Base-by-base conservation (phyloP, 2,888 invertebrate species). In the Limenitis camilla region DNA sequence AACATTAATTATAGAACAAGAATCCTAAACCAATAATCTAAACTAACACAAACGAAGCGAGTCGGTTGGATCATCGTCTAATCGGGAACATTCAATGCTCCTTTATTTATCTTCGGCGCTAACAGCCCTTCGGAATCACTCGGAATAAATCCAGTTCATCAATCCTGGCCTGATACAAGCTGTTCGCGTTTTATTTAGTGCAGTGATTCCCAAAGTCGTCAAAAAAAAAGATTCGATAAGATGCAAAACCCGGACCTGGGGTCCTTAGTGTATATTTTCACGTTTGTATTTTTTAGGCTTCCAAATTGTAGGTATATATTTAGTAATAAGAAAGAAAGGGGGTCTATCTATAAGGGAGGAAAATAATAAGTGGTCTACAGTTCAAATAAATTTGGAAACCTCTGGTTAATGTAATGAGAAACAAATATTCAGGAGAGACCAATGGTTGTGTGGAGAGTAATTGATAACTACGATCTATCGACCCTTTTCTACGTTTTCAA, bases 331-430 rank as follows among this genome's bases (percentile, higher is more conserved):
- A n/a, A n/a, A n/a, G n/a, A n/a, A n/a, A n/a, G n/a, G n/a, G n/a
- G n/a, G n/a, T n/a, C n/a, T n/a, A n/a, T n/a, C n/a, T n/a, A n/a
- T n/a, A n/a, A n/a, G n/a, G n/a, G n/a, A n/a, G n/a, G n/a, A n/a
- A n/a, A n/a, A n/a, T n/a, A n/a, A n/a, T n/a, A n/a, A n/a, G n/a
- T n/a, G n/a, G n/a, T n/a, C n/a, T n/a, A n/a, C n/a, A n/a, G n/a
- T n/a, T n/a, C n/a, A n/a, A n/a, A n/a, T n/a, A n/a, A n/a, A n/a
- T n/a, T n/a, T n/a, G n/a, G n/a, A n/a, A n/a, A n/a, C n/a, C n/a
- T 60, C 64, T 66, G 67, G 67, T 68, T 56, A 64, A 60, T 63
- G 64, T 62, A 67, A 68, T 63, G 63, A 62, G 58, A 63, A 58
- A 64, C 68, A 65, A 67, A 66, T 63, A 69, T 61, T 61, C 58